phyloP scores from a whole-genome alignment of 2,113 vertebrate species.

The Sylvilagus bachmani region DNA sequence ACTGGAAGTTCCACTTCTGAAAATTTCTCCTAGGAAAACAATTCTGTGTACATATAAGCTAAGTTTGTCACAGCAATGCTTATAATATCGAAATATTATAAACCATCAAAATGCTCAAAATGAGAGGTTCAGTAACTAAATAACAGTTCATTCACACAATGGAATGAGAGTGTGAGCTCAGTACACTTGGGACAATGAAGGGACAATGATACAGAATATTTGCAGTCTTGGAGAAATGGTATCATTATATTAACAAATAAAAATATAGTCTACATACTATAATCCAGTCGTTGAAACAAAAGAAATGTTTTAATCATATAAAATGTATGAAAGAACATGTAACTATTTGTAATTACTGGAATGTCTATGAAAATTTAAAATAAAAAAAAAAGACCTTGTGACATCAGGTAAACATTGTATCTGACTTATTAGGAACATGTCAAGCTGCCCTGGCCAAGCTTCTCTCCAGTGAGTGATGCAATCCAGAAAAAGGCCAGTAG shows the following conservation, averaged over 20 bases:
- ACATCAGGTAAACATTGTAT: slow-evolving; percentile 39
- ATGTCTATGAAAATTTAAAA: slow-evolving; percentile 2
- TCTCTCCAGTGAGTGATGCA: background rate
- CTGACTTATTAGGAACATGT: background rate
- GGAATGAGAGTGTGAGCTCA: background rate
- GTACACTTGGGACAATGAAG: background rate
- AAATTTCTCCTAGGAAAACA: background rate
- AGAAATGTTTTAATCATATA: background rate
- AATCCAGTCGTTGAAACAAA: background rate
- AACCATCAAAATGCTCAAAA: background rate
- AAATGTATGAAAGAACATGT: background rate
- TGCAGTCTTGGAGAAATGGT: background rate
- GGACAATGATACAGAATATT: background rate
- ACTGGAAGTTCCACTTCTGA: background rate
- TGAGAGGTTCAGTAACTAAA: background rate
- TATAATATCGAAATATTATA: background rate
- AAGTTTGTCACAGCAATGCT: background rate
- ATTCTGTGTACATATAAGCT: background rate
- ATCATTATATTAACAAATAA: background rate
- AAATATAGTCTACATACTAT: background rate
- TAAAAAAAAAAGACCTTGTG: background rate
- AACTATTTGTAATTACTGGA: slow-evolving; percentile 26
- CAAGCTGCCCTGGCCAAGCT: background rate
- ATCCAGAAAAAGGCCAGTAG: background rate
- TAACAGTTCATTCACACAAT: background rate